These are phyloP conservation scores for Glaucomys volans DNA, from an alignment of 2,113 vertebrate species.

Conservation along the genomic window DNA sequence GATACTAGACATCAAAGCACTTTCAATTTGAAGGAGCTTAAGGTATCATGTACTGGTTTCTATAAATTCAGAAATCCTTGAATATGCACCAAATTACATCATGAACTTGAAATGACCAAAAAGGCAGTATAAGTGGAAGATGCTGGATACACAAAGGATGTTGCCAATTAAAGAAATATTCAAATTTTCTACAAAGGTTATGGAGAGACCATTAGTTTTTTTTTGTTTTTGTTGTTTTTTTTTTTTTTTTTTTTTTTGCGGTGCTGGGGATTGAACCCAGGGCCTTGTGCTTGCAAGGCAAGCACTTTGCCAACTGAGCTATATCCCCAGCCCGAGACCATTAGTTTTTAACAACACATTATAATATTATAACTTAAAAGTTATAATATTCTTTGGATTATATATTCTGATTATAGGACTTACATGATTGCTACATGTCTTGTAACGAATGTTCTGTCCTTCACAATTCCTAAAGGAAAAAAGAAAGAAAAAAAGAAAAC, in stretches of 20 bases:
- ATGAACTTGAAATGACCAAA: not conserved
- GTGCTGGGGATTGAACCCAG: no score
- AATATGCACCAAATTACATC: constrained; percentile 18
- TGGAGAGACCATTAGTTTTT: constrained; percentile 56
- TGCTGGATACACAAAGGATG: constrained; percentile 64
- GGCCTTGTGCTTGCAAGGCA: no score
- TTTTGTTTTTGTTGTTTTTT: no score
- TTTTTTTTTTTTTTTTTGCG: no score
- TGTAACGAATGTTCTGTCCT: constrained; percentile 96
- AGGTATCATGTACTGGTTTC: not conserved
- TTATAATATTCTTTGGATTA: not conserved
- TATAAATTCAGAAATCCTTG: not conserved
- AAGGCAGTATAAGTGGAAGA: constrained; percentile 67
- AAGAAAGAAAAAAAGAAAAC: constrained; percentile 52
- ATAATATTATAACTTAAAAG: not conserved
- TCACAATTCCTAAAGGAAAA: constrained; percentile 90
- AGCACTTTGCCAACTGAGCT: no score
- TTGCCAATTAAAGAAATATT: constrained; percentile 67
- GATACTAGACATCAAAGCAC: not conserved
- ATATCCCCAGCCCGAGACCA: no score
- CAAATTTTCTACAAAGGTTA: constrained; percentile 60
- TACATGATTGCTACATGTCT: constrained; percentile 95
- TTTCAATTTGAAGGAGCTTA: not conserved
- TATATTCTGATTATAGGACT: constrained; percentile 84
- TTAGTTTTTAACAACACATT: constrained; percentile 29